Evolutionary conservation across 35 echinoderm and acorn worm genomes (phyloP), one percentile per base, ranked within the genome.

Genomic region (Eucidaris tribuloides): DNA sequence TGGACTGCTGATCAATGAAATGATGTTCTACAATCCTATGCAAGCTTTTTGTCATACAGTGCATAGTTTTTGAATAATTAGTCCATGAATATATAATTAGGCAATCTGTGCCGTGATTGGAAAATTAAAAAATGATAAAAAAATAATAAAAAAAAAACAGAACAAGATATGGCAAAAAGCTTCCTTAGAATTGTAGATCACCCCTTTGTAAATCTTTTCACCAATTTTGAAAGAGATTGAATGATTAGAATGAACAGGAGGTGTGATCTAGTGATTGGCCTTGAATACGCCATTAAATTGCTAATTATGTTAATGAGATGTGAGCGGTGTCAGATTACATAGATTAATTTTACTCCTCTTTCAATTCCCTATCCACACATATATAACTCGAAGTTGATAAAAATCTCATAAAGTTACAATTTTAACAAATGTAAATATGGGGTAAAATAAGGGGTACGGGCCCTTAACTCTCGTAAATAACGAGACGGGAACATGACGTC

Each of bases 201-300:
- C 13, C 2, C 27, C 54, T 58, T 58, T 58, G 14, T 17, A 14
- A 2, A 58, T 17, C 54, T 58, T 2, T 2, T 58, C 18, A 58
- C 54, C 54, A 58, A 58, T 58, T 58, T 58, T 58, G 54, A 58
- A 25, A 58, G 54, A n/a, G 54, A 58, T 58, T 58, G 54, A 58
- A 58, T 3, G 14, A 14, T 2, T 17, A 25, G 54, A 58, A n/a
- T 58, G 19, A 17, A 14, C 27, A n/a, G 19, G 2, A 58, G 54
- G 54, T 58, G 54, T 58, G 54, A 58, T 3, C 27, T 14, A n/a
- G n/a, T 58, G 54, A 58, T n/a, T 58, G 54, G 27, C 54, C 54
- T 58, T 58, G 54, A 2, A 58, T 58, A 2, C 18, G 54, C 14
- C 19, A 3, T 58, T 3, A 58, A 58, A n/a, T 58, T 2, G 54